Base-by-base conservation (phyloP, 2,797 vertebrate species). In the Onychomys arenicola region DNA sequence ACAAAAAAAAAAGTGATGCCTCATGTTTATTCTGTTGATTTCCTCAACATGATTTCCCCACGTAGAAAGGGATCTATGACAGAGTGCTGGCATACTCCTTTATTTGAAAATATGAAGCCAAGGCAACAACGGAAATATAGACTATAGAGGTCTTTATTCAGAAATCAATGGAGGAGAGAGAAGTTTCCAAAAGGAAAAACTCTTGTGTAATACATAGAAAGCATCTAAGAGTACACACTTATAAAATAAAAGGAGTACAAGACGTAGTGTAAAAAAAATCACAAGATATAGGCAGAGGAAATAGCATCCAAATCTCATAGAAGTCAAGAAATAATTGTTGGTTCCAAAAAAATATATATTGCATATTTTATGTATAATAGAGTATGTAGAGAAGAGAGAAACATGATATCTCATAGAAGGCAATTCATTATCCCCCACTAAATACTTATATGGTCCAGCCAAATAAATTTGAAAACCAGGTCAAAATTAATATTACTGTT, bases 361-460 rank as follows among this genome's bases (percentile, higher is more conserved):
- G 8, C 40, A 77, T 29, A 67, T 52, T 57, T 67, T 4, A 27
- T n/a, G 9, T 12, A 59, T 16, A 69, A 59, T 17, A 14, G 6
- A 9, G 2, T 40, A 67, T 19, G 8, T 37, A 49, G 2, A 61
- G 34, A 91, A 63, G 2, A 37, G 10, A 43, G 7, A 82, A 82
- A 13, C 0, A 16, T 8, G 17, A 85, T 4, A 4, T 10, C 85
- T 40, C 46, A 17, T 2, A n/a, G 16, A 19, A 12, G 49, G 21
- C 11, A 73, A 40, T 43, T 40, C 59, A 63, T 21, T 76, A 46
- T 2, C 43, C 29, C 4, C 14, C 16, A n/a, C 1, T 25, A 65
- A 84, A 27, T 17, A 27, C 34, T 40, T 32, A 37, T 49, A 7
- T 91, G 13, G 0, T 75, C 5, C 46, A 17, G 4, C 2, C 21